phyloP scores from a whole-genome alignment of 2,797 vertebrate genomes.

The Sebastes hubbsi region DNA sequence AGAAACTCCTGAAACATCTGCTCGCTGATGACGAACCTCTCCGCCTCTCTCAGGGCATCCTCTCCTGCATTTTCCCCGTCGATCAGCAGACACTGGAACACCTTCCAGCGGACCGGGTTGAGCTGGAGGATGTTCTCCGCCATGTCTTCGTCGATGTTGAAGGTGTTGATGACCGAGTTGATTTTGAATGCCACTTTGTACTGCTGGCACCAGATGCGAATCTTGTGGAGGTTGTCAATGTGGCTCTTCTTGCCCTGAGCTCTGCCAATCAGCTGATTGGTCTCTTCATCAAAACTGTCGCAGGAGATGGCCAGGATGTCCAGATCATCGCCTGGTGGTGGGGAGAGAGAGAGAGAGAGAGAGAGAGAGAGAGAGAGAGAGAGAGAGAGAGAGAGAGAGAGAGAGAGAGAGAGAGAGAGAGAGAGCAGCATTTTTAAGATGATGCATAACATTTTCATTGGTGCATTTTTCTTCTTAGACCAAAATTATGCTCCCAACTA shows the following conservation, averaged over 20 bases:
- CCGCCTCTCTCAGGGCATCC: conserved; percentile 88
- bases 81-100: conserved; percentile 94
- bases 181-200: conserved; percentile 95
- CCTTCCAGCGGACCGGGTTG: conserved; percentile 94
- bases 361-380: neutral
- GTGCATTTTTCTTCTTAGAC: neutral
- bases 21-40: conserved; percentile 87
- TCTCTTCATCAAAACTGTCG: conserved; percentile 92
- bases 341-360: neutral
- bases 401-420: neutral
- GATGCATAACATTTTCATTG: neutral
- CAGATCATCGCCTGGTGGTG: conserved; percentile 84
- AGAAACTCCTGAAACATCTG: conserved; percentile 89
- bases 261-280: conserved; percentile 91
- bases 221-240: conserved; percentile 86
- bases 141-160: conserved; percentile 93
- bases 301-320: conserved; percentile 96
- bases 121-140: conserved; percentile 82
- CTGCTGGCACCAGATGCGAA: conserved; percentile 87
- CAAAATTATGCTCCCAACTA: neutral
- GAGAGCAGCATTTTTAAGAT: neutral
- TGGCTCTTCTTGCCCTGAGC: conserved; percentile 91
- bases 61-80: conserved; percentile 92
- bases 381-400: neutral
- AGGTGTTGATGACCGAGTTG: conserved; percentile 95